Evolutionary conservation across 2,888 invertebrate genomes (phyloP).

Genomic region (Nemotelus nigrinus): DNA sequence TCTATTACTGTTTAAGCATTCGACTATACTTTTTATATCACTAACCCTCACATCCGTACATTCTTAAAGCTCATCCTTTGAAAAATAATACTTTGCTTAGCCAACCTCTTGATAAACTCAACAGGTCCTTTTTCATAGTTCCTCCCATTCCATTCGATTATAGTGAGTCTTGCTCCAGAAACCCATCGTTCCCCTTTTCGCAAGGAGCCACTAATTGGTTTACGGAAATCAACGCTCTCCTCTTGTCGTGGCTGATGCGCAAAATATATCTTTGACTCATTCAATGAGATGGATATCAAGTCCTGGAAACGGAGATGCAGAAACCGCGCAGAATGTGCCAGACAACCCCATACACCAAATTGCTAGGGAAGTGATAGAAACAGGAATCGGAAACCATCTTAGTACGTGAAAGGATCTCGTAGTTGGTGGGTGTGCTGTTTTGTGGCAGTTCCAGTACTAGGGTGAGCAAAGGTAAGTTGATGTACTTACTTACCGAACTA

Average conservation of each 20-base stretch:
- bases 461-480: slow-evolving; percentile 36
- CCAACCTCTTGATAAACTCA: slow-evolving; percentile 32
- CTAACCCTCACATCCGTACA: no score
- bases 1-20: no score
- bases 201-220: background rate
- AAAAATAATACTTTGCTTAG: background rate
- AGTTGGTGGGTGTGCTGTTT: slow-evolving; percentile 64
- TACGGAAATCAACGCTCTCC: slow-evolving; percentile 15
- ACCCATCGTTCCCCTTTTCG: slow-evolving; percentile 23
- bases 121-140: slow-evolving; percentile 29
- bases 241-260: slow-evolving; percentile 12
- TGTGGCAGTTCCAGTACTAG: slow-evolving; percentile 49
- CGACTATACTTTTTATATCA: no score
- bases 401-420: slow-evolving; percentile 66
- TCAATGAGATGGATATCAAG: slow-evolving; percentile 9
- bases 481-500: background rate
- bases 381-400: slow-evolving; percentile 58
- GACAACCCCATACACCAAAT: slow-evolving; percentile 26
- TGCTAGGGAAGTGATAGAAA: slow-evolving; percentile 47
- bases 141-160: background rate
- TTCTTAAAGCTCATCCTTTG: no score
- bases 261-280: slow-evolving; percentile 28
- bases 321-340: background rate
- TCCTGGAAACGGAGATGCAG: slow-evolving; percentile 7
- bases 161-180: background rate